Conservation (phyloP, 2,888 invertebrate species). For the Ischnura elegans region DNA sequence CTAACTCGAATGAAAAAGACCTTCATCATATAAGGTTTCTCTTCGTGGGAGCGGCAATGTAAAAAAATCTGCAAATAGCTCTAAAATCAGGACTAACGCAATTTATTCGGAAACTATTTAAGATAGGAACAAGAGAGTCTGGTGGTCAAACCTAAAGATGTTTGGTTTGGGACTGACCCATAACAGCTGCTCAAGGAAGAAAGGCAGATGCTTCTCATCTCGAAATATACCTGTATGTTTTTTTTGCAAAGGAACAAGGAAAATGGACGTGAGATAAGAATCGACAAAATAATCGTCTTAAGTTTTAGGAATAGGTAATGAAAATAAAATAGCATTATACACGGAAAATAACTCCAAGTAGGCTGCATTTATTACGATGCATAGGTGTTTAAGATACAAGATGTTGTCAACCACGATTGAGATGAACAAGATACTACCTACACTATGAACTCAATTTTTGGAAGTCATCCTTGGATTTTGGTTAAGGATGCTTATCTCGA, state of each 20-base stretch:
- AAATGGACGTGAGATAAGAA: neutral
- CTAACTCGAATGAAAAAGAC: no score
- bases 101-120: no score
- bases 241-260: neutral
- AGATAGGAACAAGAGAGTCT: no score
- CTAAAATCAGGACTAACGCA: no score
- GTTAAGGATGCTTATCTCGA: neutral
- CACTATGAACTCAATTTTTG: neutral
- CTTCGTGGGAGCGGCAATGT: no score
- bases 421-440: neutral
- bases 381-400: neutral
- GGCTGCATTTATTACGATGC: neutral
- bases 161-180: no score
- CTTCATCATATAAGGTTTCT: no score
- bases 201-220: neutral
- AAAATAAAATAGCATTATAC: neutral
- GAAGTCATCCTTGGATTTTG: conserved; percentile 5
- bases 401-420: neutral
- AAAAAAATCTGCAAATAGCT: no score
- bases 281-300: conserved; percentile 9
- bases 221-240: neutral
- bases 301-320: neutral
- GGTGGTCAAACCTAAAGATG: no score
- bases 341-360: neutral
- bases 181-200: neutral